Percentiles rank a stretch among this genome's conserved stretches.
Conservation (phyloP, 1,140 invertebrate species). For the Cherax quadricarinatus region DNA sequence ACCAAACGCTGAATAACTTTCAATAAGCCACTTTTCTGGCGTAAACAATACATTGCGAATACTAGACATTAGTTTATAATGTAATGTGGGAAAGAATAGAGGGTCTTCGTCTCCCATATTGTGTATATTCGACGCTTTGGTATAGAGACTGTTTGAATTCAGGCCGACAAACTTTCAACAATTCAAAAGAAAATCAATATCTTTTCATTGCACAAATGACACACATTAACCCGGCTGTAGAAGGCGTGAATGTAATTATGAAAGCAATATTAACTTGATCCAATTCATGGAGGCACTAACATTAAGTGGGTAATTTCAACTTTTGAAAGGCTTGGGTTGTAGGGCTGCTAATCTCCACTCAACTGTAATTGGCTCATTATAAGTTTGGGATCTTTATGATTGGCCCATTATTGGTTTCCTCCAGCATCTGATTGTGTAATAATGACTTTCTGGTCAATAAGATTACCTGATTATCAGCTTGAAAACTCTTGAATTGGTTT, state of each 20-base stretch:
- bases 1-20: too few relatives aligned
- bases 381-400: constrained; percentile 69
- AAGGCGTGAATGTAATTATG: constrained; percentile 30
- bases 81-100: too few relatives aligned
- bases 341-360: constrained; percentile 49
- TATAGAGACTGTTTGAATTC: too few relatives aligned
- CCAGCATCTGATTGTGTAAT: constrained; percentile 53
- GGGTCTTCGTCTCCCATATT: too few relatives aligned
- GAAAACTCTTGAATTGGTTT: constrained; percentile 54
- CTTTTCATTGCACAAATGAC: too few relatives aligned
- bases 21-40: too few relatives aligned
- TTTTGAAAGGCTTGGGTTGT: constrained; percentile 52
- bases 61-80: too few relatives aligned
- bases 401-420: constrained; percentile 60
- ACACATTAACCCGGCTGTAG: neutral
- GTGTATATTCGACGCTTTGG: too few relatives aligned
- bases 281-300: constrained; percentile 33
- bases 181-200: too few relatives aligned
- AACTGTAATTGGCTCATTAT: constrained; percentile 63
- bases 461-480: constrained; percentile 45
- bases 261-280: constrained; percentile 24
- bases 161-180: too few relatives aligned
- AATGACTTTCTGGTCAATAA: constrained; percentile 63
- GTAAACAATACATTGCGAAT: too few relatives aligned
- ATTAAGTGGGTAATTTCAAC: constrained; percentile 57